Evolutionary conservation across 2,113 vertebrate species (phyloP).

Genomic region (Hymenochirus boettgeri): DNA sequence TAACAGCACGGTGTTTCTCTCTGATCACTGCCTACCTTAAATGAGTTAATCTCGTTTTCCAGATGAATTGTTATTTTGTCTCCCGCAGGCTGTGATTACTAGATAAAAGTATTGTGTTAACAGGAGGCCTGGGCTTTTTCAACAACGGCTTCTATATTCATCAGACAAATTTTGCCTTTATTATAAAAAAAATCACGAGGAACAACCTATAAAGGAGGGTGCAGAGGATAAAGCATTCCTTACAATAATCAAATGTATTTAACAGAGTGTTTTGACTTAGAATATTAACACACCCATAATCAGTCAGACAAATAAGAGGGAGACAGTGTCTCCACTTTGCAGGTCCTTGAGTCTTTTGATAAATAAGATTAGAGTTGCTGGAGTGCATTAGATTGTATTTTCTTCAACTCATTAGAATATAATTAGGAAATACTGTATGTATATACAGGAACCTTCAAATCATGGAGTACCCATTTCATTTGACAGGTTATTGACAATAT

Average conservation of each 20-base stretch:
- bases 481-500: too few species aligned
- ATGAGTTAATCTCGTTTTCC: constrained; percentile 79
- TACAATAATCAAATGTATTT: constrained; percentile 49
- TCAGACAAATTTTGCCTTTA: constrained; percentile 22
- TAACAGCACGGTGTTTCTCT: constrained; percentile 59
- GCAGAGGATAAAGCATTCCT: constrained; percentile 44
- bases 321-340: neutral
- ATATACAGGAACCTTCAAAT: too few species aligned
- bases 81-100: constrained; percentile 72
- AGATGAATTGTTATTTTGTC: constrained; percentile 78
- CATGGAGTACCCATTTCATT: too few species aligned
- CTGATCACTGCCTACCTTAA: constrained; percentile 66
- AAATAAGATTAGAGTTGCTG: constrained; percentile 9
- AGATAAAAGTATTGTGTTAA: constrained; percentile 73
- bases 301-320: constrained; percentile 1
- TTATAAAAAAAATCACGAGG: constrained; percentile 38
- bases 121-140: constrained; percentile 58
- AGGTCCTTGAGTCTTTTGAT: constrained; percentile 15
- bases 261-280: constrained; percentile 48
- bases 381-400: constrained; percentile 22
- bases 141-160: constrained; percentile 38
- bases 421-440: constrained; percentile 27
- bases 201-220: constrained; percentile 45
- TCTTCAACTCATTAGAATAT: constrained; percentile 30
- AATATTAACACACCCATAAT: constrained; percentile 46